Base-by-base conservation (phyloP, 2,797 vertebrate species). In the Chanos chanos region DNA sequence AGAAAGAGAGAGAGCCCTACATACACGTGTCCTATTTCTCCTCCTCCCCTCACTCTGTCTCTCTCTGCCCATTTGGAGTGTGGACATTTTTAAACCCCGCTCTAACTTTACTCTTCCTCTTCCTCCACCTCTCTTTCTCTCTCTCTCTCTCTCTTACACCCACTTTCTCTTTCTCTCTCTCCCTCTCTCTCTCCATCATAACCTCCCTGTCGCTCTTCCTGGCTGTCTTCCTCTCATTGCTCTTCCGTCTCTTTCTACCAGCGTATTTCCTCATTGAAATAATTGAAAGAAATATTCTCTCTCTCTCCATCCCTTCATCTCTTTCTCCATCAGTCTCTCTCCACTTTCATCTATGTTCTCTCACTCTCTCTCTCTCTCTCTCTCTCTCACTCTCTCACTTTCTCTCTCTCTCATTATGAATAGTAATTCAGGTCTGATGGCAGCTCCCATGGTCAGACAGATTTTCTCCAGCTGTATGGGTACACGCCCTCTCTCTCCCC, bases 1-100 rank as follows among this genome's bases (percentile, higher is more conserved):
- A 6, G 16, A 54, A 21, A 61, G 60, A 71, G 63, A 1, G 19
- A 64, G 66, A 81, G 80, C 58, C 70, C 76, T 83, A 85, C 77
- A 87, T 86, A 83, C 87, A 84, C 76, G 73, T 85, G 86, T 84
- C 83, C 86, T 83, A 84, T 83, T 88, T 87, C 79, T 73, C 80
- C 74, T 34, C 68, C 77, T 77, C 80, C 76, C 86, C 81, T 87
- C 72, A 75, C 81, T 85, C 80, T 27, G 21, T 66, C 33, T 58
- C 81, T 79, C 76, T 79, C 68, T 7, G 56, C 61, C 76, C 76
- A 73, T 84, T 87, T 80, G 63, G 76, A 78, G 72, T 68, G 68
- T 75, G 70, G 71, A 76, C 77, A 73, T 78, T 82, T 83, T 74
- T 72, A 80, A 78, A 82, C 75, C 79, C 68, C 24, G 57, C 71